Percentiles rank a stretch among this genome's conserved stretches.
phyloP scores from a whole-genome alignment of 2,888 invertebrate genomes.

The Pandemis heparana region DNA sequence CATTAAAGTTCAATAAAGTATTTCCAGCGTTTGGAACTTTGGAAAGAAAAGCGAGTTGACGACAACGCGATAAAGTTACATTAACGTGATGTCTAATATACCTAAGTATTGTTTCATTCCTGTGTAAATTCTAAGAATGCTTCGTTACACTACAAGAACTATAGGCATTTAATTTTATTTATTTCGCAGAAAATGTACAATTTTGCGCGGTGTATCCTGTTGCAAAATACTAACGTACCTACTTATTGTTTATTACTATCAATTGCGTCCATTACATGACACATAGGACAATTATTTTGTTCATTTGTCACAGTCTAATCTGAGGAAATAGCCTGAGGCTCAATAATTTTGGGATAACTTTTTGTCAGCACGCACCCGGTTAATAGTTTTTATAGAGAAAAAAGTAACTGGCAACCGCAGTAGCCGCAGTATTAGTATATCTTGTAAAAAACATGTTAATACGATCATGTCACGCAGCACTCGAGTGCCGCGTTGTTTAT shows the following conservation, averaged over 20 bases:
- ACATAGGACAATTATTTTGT: conserved; percentile 1
- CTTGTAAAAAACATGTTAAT: conserved; percentile 41
- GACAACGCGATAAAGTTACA: conserved; percentile 51
- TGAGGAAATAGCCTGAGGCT: conserved; percentile 25
- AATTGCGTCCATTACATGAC: conserved; percentile 9
- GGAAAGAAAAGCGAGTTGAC: conserved; percentile 16
- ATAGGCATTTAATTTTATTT: conserved; percentile 35
- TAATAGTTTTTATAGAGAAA: conserved; percentile 33
- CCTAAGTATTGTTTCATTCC: conserved; percentile 14
- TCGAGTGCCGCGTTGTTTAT: conserved; percentile 11
- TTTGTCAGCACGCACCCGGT: conserved; percentile 29
- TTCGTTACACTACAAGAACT: conserved; percentile 4
- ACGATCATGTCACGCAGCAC: conserved; percentile 43
- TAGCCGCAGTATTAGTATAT: conserved; percentile 33
- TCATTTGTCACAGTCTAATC: conserved; percentile 21
- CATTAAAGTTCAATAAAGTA: not conserved
- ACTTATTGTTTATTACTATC: not conserved
- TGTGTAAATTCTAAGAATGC: conserved; percentile 22
- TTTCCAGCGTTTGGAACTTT: not conserved
- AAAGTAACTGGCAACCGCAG: conserved; percentile 30
- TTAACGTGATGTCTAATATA: conserved; percentile 43
- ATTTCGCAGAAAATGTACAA: not conserved
- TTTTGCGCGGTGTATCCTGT: not conserved
- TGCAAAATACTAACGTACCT: not conserved
- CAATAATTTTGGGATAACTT: conserved; percentile 18